Evolutionary conservation across 2,797 vertebrate genomes (phyloP).

Genomic region (Euthynnus affinis): DNA sequence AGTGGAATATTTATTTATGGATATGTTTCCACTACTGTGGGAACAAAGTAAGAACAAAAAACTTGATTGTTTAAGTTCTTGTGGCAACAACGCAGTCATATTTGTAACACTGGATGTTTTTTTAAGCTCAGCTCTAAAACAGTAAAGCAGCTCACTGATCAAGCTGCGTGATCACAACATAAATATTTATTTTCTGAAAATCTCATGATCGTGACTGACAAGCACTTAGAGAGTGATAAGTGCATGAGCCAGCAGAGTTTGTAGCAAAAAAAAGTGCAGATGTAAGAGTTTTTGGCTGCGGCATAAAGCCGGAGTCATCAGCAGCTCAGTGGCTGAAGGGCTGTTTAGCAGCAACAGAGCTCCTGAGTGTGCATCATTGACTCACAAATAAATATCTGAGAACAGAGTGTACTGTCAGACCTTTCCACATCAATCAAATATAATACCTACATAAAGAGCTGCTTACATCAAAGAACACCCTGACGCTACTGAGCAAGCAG

Average conservation of each 20-base stretch:
- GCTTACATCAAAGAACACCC: slow-evolving; percentile 72
- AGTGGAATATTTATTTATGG: not conserved
- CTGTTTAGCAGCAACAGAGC: slow-evolving; percentile 63
- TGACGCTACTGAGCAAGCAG: slow-evolving; percentile 52
- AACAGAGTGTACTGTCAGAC: slow-evolving; percentile 70
- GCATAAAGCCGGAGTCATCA: slow-evolving; percentile 60
- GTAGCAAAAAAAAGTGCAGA: slow-evolving; percentile 55
- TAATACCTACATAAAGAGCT: slow-evolving; percentile 75
- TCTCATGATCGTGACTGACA: slow-evolving; percentile 45
- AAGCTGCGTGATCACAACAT: slow-evolving; percentile 8
- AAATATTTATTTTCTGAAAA: slow-evolving; percentile 52
- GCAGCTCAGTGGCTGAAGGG: slow-evolving; percentile 53
- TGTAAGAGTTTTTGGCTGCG: slow-evolving; percentile 56
- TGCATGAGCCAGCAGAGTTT: slow-evolving; percentile 49
- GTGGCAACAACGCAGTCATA: not conserved
- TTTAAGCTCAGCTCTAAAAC: slow-evolving; percentile 15
- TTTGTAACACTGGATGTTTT: not conserved
- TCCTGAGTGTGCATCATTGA: slow-evolving; percentile 67
- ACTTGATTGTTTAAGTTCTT: not conserved
- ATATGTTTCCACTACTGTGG: not conserved
- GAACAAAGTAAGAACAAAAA: not conserved
- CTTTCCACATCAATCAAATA: slow-evolving; percentile 74
- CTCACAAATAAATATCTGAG: slow-evolving; percentile 77
- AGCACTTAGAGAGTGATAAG: slow-evolving; percentile 57
- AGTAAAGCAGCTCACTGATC: slow-evolving; percentile 14